phyloP scores from a whole-genome alignment of 2,797 vertebrate species.

The Premnoplex brunnescens region DNA sequence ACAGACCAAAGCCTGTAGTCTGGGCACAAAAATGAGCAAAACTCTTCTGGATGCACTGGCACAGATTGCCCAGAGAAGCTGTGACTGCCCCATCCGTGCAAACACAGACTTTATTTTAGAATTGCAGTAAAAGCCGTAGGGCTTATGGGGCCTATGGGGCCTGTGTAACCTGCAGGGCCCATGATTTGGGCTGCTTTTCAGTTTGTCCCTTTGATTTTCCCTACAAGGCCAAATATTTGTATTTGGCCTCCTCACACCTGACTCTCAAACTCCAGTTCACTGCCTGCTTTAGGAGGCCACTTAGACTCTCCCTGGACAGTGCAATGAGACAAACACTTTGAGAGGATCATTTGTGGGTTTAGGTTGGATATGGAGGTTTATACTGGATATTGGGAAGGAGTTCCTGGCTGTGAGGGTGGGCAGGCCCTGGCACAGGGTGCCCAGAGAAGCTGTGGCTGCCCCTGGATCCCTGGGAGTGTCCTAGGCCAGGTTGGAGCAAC shows the following conservation, averaged over 20 bases:
- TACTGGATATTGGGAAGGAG: not conserved
- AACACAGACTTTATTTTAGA: not conserved
- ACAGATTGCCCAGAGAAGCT: not conserved
- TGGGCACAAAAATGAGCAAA: not conserved
- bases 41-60: not conserved
- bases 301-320: not conserved
- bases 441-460: not conserved
- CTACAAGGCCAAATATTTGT: not conserved
- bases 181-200: not conserved
- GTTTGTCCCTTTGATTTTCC: not conserved
- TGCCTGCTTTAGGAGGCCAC: not conserved
- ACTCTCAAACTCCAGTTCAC: not conserved
- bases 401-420: not conserved
- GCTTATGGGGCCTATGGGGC: not conserved
- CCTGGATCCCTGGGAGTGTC: not conserved
- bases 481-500: not conserved
- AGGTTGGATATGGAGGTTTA: not conserved
- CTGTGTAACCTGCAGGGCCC: not conserved
- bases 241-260: not conserved
- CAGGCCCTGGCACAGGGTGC: not conserved
- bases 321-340: not conserved
- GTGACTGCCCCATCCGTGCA: not conserved
- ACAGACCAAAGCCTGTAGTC: not conserved
- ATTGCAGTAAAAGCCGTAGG: not conserved
- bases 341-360: not conserved